These are phyloP conservation scores for Hippoglossus hippoglossus DNA, from an alignment of 2,797 vertebrate species.

Conservation along the genomic window DNA sequence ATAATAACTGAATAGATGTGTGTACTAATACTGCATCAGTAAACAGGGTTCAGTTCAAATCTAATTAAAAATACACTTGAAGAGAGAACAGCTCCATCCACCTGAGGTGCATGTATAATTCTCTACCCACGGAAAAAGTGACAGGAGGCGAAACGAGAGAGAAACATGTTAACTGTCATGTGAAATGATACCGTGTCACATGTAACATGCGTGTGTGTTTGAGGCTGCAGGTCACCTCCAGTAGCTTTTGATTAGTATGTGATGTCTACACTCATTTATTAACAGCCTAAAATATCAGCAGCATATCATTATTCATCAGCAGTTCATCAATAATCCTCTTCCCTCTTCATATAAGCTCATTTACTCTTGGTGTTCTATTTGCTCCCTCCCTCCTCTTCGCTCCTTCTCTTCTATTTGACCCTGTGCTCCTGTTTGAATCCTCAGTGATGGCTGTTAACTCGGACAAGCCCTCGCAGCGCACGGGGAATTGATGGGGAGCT, in stretches of 20 bases:
- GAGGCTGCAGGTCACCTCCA: background rate
- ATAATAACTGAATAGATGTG: conserved; percentile 6
- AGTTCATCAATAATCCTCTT: conserved; percentile 55
- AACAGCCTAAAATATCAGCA: conserved; percentile 32
- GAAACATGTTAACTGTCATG: too few relatives aligned
- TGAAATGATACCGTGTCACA: too few relatives aligned
- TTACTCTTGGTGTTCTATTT: conserved; percentile 19
- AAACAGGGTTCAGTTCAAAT: conserved; percentile 8
- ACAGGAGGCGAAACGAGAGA: background rate
- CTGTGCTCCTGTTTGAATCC: conserved; percentile 52
- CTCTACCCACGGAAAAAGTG: background rate
- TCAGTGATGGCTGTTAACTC: conserved; percentile 52
- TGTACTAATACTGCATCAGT: conserved; percentile 9
- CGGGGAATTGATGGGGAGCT: conserved; percentile 50
- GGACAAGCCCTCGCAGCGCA: conserved; percentile 38
- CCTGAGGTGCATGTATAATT: background rate
- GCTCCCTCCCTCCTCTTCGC: conserved; percentile 20
- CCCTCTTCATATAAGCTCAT: conserved; percentile 57
- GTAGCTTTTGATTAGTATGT: conserved; percentile 33
- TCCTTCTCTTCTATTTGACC: conserved; percentile 61
- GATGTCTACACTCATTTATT: conserved; percentile 33
- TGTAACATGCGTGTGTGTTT: background rate
- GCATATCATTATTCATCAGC: conserved; percentile 58
- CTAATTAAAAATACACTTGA: background rate
- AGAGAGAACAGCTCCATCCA: background rate